A percentile compares a stretch with the other conserved stretches of the same genome.
Evolutionary conservation across 1,140 invertebrate species (phyloP).

Genomic region (Muscidifurax raptorellus): DNA sequence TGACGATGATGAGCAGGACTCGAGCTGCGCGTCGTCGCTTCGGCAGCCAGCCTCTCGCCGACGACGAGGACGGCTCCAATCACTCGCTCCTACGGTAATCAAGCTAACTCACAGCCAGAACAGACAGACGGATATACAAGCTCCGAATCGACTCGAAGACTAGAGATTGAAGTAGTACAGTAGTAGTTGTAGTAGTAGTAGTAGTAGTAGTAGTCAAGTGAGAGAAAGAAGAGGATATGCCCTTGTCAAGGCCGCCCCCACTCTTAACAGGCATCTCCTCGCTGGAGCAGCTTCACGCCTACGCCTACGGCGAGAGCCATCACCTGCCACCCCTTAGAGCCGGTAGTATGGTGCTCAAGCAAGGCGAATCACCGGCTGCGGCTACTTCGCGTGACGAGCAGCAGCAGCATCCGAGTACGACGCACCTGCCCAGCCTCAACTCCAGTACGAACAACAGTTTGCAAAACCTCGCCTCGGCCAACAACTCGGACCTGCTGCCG

Average conservation of each 20-base stretch:
- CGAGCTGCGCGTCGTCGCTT: not conserved
- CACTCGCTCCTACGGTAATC: not conserved
- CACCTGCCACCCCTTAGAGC: constrained; percentile 71
- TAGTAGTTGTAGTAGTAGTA: no score
- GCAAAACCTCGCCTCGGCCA: constrained; percentile 56
- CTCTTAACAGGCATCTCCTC: constrained; percentile 64
- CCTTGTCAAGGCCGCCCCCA: constrained; percentile 69
- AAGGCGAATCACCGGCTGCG: constrained; percentile 7
- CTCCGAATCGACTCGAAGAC: not conserved
- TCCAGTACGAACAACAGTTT: constrained; percentile 67
- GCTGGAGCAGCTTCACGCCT: constrained; percentile 63
- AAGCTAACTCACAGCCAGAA: not conserved
- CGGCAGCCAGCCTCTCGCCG: not conserved
- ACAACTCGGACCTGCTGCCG: not conserved
- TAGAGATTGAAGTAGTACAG: no score
- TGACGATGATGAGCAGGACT: not conserved
- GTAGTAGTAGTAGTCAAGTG: not conserved
- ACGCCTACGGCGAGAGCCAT: constrained; percentile 66
- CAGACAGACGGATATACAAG: constrained; percentile 17
- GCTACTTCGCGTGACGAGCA: not conserved
- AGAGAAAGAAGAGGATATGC: constrained; percentile 62
- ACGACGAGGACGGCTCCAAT: not conserved
- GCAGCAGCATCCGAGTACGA: constrained; percentile 23
- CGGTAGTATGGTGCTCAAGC: constrained; percentile 54
- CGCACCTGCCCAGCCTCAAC: constrained; percentile 63